Evolutionary conservation across 2,797 vertebrate genomes (phyloP).

Genomic region (Catamblyrhynchus diadema): DNA sequence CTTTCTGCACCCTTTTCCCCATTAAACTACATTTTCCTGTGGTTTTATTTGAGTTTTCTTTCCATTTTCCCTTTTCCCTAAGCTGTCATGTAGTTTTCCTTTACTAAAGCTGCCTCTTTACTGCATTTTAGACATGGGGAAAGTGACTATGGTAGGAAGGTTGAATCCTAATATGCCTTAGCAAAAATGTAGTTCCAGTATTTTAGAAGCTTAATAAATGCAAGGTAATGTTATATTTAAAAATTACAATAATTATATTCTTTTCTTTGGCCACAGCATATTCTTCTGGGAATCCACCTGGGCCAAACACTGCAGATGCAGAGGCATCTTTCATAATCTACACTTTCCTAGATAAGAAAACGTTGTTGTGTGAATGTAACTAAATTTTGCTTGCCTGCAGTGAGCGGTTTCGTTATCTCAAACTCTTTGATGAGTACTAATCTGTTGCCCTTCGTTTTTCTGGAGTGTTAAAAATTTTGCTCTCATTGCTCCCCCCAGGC

Average conservation of each 20-base stretch:
- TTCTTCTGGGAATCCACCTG: background rate
- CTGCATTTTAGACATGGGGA: background rate
- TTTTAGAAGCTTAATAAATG: conserved; percentile 3
- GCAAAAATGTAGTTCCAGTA: background rate
- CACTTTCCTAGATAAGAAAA: background rate
- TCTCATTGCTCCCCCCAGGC: conserved; percentile 27
- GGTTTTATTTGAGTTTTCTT: background rate
- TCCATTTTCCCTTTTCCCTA: background rate
- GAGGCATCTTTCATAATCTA: background rate
- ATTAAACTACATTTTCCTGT: background rate
- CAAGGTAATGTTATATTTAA: background rate
- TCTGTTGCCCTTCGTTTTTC: conserved; percentile 31
- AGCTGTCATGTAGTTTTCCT: background rate
- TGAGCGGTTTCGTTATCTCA: conserved; percentile 14
- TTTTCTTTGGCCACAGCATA: conserved; percentile 16
- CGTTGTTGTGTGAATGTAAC: conserved; percentile 2
- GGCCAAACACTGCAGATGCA: background rate
- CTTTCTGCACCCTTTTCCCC: background rate
- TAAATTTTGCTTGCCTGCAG: conserved; percentile 9
- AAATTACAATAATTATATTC: background rate
- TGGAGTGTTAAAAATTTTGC: conserved; percentile 36
- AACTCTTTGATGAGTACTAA: conserved; percentile 6
- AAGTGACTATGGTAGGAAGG: background rate
- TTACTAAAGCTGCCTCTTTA: background rate
- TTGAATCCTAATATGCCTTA: background rate